These are phyloP conservation scores for Cephus runcator DNA, from an alignment of 2,888 invertebrate species.

Conservation along the genomic window DNA sequence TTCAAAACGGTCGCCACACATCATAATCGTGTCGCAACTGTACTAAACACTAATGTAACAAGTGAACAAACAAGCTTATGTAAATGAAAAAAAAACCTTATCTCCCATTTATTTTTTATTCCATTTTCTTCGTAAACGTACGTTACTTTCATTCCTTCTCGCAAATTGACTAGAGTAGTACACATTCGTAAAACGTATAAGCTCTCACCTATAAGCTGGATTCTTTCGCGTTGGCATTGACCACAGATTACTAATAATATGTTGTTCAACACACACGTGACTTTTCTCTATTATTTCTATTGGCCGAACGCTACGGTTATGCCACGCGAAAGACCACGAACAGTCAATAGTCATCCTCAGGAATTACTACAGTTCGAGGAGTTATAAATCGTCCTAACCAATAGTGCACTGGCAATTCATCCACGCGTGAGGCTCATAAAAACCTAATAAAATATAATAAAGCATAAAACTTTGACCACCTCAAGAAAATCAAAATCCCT, in stretches of 20 bases:
- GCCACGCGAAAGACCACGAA: constrained; percentile 16
- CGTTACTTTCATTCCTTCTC: background rate
- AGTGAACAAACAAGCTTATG: background rate
- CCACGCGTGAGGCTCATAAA: background rate
- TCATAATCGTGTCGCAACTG: background rate
- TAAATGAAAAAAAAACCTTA: background rate
- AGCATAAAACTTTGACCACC: background rate
- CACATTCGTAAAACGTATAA: background rate
- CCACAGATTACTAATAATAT: constrained; percentile 18
- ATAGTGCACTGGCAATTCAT: background rate
- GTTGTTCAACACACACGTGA: constrained; percentile 41
- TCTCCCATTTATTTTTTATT: background rate
- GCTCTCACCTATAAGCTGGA: background rate
- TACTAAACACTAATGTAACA: background rate
- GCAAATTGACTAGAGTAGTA: background rate
- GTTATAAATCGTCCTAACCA: background rate
- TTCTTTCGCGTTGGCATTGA: constrained; percentile 13
- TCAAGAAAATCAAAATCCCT: background rate
- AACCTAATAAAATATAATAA: background rate
- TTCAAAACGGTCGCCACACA: background rate
- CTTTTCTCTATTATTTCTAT: constrained; percentile 36
- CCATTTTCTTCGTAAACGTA: background rate
- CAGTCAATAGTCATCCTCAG: constrained; percentile 39
- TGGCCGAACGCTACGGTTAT: constrained; percentile 36
- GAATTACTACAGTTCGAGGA: constrained; percentile 14